Conservation (phyloP, 2,888 invertebrate genomes). For the Drosophila kanekoi region DNA sequence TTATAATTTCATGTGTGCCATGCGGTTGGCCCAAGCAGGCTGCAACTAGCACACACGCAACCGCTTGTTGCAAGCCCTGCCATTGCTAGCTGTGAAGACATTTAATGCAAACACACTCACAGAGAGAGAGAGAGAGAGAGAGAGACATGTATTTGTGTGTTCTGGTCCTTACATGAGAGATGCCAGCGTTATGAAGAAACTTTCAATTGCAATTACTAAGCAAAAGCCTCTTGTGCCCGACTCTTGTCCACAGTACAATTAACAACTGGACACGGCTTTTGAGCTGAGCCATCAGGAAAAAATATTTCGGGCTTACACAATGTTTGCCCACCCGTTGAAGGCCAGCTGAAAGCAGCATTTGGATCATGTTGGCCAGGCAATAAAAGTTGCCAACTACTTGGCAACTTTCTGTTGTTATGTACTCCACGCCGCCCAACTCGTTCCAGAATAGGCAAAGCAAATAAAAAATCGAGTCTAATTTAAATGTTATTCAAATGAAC, state of each 20-base stretch:
- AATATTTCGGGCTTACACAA: slow-evolving; percentile 20
- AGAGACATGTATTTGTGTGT: not conserved
- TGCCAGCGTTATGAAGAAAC: slow-evolving; percentile 50
- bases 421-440: not conserved
- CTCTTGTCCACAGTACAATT: slow-evolving; percentile 42
- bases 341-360: slow-evolving; percentile 45
- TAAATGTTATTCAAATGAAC: slow-evolving; percentile 44
- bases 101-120: slow-evolving; percentile 20
- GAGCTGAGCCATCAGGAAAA: slow-evolving; percentile 1
- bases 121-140: not conserved
- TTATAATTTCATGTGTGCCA: slow-evolving; percentile 70
- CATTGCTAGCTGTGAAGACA: slow-evolving; percentile 22
- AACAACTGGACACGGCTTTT: slow-evolving; percentile 54
- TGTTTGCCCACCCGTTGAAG: slow-evolving; percentile 51
- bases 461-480: slow-evolving; percentile 26
- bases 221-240: slow-evolving; percentile 42
- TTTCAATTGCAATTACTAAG: slow-evolving; percentile 65
- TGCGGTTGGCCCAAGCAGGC: slow-evolving; percentile 51
- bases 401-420: slow-evolving; percentile 40
- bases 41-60: slow-evolving; percentile 18
- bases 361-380: slow-evolving; percentile 53
- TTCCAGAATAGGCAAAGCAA: not conserved
- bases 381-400: slow-evolving; percentile 69
- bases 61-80: slow-evolving; percentile 25
- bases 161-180: slow-evolving; percentile 6